A percentile compares a stretch with the other conserved stretches of the same genome.
These are phyloP conservation scores for Pseudochirops corinnae DNA, from an alignment of 2,797 vertebrate genomes.

Conservation along the genomic window DNA sequence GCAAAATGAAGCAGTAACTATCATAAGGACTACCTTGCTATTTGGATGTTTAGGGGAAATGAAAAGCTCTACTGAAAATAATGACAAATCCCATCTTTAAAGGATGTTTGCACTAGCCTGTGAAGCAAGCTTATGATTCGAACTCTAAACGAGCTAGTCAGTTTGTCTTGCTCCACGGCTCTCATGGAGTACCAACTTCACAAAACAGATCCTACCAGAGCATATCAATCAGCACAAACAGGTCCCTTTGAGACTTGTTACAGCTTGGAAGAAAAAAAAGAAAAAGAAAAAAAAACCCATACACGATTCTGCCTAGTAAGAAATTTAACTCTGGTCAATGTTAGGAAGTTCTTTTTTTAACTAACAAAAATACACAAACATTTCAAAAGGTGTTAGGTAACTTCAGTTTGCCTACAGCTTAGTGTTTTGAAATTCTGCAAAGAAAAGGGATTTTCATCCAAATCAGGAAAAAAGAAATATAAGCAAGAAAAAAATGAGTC, in stretches of 20 bases:
- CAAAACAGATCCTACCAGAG: not conserved
- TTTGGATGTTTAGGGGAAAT: not conserved
- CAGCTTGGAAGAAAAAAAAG: not conserved
- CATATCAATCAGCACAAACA: not conserved
- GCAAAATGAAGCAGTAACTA: not conserved
- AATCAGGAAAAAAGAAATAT: not conserved
- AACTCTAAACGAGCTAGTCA: not conserved
- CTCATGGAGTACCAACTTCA: not conserved
- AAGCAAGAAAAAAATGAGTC: not conserved
- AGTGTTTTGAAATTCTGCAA: not conserved
- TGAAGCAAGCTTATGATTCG: not conserved
- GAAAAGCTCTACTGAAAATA: not conserved
- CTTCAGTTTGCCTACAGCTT: not conserved
- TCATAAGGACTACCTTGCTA: not conserved
- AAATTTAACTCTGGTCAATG: not conserved
- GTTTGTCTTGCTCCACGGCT: not conserved
- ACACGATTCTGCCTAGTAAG: not conserved
- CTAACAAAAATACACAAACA: not conserved
- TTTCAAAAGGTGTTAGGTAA: not conserved
- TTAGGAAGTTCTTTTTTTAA: not conserved
- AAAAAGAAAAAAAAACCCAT: not conserved
- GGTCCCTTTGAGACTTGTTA: not conserved
- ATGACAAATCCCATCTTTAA: not conserved
- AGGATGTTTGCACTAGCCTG: conserved; percentile 1
- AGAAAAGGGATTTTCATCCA: not conserved